Evolutionary conservation across 1,140 invertebrate genomes (phyloP).

Genomic region (Leptoteleia sp.): DNA sequence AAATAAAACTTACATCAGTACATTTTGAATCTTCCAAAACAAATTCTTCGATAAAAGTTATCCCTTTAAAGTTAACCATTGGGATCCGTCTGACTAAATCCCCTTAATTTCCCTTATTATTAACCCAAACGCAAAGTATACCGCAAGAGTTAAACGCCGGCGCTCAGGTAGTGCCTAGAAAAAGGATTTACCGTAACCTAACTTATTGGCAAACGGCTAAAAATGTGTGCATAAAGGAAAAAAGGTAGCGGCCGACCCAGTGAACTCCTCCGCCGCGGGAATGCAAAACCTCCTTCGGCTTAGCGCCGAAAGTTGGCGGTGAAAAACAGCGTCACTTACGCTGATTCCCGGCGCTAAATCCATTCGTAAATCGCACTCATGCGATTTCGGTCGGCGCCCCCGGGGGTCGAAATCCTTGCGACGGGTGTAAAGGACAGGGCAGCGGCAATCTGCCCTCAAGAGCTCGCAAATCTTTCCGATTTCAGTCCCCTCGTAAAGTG

Average conservation of each 20-base stretch:
- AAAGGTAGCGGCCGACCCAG: not conserved
- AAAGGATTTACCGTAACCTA: too few species aligned
- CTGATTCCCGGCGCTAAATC: constrained; percentile 52
- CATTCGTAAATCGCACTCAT: constrained; percentile 65
- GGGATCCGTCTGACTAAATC: too few species aligned
- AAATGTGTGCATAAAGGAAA: too few species aligned
- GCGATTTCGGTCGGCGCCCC: constrained; percentile 32
- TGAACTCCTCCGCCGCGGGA: not conserved
- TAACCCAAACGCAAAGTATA: too few species aligned
- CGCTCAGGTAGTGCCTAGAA: too few species aligned
- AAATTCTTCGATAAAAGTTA: too few species aligned
- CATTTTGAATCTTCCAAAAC: too few species aligned
- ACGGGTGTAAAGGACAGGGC: constrained; percentile 56
- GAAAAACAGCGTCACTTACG: constrained; percentile 31
- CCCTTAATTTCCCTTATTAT: too few species aligned
- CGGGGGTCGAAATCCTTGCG: constrained; percentile 37
- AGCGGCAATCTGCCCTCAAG: constrained; percentile 48
- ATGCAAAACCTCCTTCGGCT: constrained; percentile 5
- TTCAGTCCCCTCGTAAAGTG: constrained; percentile 49
- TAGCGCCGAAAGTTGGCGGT: constrained; percentile 1
- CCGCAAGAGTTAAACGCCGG: too few species aligned
- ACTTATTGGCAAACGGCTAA: too few species aligned
- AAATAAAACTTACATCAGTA: too few species aligned
- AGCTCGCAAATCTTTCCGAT: constrained; percentile 68
- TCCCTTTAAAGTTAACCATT: too few species aligned